These are phyloP conservation scores for Odontomyia ornata DNA, from an alignment of 2,888 invertebrate genomes.

Conservation along the genomic window DNA sequence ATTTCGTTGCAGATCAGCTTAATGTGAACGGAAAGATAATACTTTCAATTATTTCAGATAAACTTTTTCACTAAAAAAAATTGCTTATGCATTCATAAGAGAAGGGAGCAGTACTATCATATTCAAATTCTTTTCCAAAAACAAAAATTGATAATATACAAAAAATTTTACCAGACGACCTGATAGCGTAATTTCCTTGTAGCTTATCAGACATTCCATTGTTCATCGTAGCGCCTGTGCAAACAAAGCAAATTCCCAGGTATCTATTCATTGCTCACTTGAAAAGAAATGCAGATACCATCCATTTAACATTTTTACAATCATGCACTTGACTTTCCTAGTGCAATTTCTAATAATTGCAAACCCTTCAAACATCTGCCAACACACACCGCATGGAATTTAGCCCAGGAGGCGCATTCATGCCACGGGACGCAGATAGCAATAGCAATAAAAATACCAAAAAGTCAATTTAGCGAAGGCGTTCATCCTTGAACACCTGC, in stretches of 20 bases:
- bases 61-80: too few species aligned
- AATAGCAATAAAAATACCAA: conserved; percentile 37
- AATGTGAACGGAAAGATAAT: too few species aligned
- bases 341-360: conserved; percentile 44
- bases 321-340: conserved; percentile 13
- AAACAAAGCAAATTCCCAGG: conserved; percentile 9
- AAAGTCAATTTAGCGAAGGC: conserved; percentile 42
- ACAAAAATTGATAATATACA: neutral
- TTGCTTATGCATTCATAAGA: too few species aligned
- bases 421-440: neutral
- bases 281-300: neutral
- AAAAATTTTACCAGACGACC: neutral
- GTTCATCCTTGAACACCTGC: conserved; percentile 44
- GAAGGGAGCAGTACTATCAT: too few species aligned
- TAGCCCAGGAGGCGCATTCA: neutral
- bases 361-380: conserved; percentile 43
- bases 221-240: neutral
- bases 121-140: too few species aligned
- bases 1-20: too few species aligned
- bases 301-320: neutral
- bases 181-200: conserved; percentile 24
- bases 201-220: neutral
- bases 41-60: too few species aligned
- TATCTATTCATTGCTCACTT: neutral
- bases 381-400: conserved; percentile 18